Evolutionary conservation across 2,888 invertebrate species (phyloP).

Genomic region (Sminthurinus aureus): DNA sequence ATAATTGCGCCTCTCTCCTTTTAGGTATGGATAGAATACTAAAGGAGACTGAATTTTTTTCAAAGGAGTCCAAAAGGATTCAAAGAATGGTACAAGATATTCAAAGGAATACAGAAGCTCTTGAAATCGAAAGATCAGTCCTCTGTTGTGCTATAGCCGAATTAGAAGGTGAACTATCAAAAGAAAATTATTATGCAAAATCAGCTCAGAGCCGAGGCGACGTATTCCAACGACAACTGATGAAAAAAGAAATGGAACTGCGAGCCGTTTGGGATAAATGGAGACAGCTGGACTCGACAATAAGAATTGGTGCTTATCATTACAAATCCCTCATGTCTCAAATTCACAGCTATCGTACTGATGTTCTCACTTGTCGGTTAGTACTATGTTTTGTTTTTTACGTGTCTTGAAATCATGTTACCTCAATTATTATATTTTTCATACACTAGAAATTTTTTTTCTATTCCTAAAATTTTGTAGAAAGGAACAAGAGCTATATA

Average conservation of each 20-base stretch:
- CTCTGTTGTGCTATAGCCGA: conserved; percentile 51
- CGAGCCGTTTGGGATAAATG: conserved; percentile 46
- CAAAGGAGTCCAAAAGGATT: conserved; percentile 49
- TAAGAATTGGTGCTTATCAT: conserved; percentile 56
- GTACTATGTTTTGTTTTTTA: too few relatives aligned
- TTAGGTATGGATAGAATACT: conserved; percentile 36
- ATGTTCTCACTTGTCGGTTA: background rate
- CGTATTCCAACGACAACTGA: conserved; percentile 47
- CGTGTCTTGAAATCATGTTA: too few relatives aligned
- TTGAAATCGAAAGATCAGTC: conserved; percentile 52
- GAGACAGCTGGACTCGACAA: conserved; percentile 53
- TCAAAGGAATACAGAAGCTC: conserved; percentile 47
- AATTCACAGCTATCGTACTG: background rate
- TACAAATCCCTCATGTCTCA: conserved; percentile 32
- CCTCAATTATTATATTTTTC: too few relatives aligned
- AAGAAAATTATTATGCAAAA: conserved; percentile 48
- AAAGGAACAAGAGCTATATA: background rate
- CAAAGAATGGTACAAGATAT: conserved; percentile 51
- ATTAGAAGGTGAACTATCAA: conserved; percentile 50
- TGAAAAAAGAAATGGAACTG: conserved; percentile 47
- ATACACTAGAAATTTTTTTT: too few relatives aligned
- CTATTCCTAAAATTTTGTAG: background rate
- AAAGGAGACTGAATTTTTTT: conserved; percentile 51
- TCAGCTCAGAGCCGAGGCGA: conserved; percentile 46
- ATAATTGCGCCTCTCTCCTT: background rate